A percentile compares a stretch with the other conserved stretches of the same genome.
phyloP scores from a whole-genome alignment of 2,113 vertebrate species.

The Alligator mississippiensis region DNA sequence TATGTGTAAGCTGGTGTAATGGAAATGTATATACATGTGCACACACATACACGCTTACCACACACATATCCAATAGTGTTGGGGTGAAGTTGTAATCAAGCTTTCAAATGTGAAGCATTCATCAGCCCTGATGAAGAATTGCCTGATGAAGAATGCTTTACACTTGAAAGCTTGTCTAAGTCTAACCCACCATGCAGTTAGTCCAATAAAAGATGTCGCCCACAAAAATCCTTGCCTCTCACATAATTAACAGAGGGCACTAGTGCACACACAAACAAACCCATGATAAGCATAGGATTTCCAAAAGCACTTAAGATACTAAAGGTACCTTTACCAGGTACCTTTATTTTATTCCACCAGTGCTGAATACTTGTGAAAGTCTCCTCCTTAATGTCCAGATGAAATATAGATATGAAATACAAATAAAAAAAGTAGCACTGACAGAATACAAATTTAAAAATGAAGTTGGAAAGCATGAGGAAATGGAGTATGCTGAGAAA shows the following conservation, averaged over 20 bases:
- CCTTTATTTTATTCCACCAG: not conserved
- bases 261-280: not conserved
- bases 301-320: accelerated
- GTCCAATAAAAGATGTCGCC: too few relatives aligned
- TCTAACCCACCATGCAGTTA: too few relatives aligned
- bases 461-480: not conserved
- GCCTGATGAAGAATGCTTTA: too few relatives aligned
- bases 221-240: too few relatives aligned
- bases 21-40: not conserved
- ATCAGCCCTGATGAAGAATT: too few relatives aligned
- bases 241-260: not conserved
- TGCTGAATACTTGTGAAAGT: not conserved
- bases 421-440: not conserved
- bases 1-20: not conserved
- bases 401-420: not conserved
- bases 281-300: not conserved
- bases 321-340: not conserved
- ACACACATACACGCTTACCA: not conserved
- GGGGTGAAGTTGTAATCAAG: too few relatives aligned
- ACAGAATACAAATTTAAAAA: not conserved
- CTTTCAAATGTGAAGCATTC: too few relatives aligned
- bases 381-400: not conserved
- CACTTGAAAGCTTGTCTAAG: too few relatives aligned
- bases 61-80: not conserved
- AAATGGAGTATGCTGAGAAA: not conserved